Evolutionary conservation across 2,113 vertebrate genomes (phyloP).

Genomic region (Nycticebus coucang): DNA sequence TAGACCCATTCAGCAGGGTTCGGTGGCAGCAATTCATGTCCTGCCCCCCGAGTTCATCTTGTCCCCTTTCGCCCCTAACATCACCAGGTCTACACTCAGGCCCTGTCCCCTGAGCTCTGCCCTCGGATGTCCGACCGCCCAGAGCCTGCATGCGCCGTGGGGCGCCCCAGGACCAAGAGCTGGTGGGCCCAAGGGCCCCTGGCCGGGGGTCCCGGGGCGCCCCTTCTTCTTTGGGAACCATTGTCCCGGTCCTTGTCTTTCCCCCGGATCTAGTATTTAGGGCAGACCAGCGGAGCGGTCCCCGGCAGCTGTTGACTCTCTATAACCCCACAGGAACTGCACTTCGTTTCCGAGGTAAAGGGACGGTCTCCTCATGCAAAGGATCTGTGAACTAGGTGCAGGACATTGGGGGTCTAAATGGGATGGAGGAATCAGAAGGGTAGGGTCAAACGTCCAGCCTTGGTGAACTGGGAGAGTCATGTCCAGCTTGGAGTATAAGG

Average conservation of each 20-base stretch:
- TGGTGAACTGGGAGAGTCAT: background rate
- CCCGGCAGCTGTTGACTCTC: constrained; percentile 83
- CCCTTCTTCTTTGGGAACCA: constrained; percentile 45
- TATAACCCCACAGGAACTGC: constrained; percentile 83
- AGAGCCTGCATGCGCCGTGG: constrained; percentile 79
- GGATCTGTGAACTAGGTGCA: background rate
- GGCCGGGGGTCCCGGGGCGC: constrained; percentile 53
- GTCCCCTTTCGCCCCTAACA: background rate
- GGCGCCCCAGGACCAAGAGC: constrained; percentile 75
- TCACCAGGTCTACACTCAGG: constrained; percentile 77
- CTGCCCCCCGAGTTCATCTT: background rate
- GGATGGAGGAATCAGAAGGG: background rate
- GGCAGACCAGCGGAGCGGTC: constrained; percentile 79
- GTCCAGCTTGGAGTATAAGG: background rate
- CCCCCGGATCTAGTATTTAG: constrained; percentile 82
- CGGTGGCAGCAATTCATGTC: background rate
- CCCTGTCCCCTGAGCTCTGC: constrained; percentile 84
- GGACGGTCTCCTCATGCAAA: background rate
- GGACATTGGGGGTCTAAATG: background rate
- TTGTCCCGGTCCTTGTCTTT: constrained; percentile 82
- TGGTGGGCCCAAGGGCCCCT: constrained; percentile 65
- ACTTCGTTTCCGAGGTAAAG: constrained; percentile 82
- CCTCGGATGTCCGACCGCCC: constrained; percentile 84
- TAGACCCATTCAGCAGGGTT: background rate
- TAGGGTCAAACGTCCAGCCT: background rate